Evolutionary conservation across 2,113 vertebrate species (phyloP), one percentile per base, ranked within the genome.

Genomic region (Paramormyrops kingsleyae): DNA sequence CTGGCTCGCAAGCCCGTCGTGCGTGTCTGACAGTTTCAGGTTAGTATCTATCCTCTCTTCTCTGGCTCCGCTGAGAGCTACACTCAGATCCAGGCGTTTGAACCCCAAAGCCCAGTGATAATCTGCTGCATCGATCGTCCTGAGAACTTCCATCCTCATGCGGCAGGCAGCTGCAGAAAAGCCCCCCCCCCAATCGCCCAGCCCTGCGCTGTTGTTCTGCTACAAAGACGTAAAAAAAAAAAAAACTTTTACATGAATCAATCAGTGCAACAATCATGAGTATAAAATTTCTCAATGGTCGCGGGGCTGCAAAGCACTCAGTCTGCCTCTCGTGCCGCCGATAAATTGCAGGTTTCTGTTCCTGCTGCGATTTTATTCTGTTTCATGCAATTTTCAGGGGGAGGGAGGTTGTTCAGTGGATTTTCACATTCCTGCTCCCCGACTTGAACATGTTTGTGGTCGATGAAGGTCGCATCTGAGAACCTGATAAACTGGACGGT

Each of bases 81-180:
- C 90, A 90, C 93, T 92, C 91, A 96, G 95, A 96, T 96, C 95
- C 95, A 95, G 94, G 95, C 94, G 93, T 96, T 95, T 96, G 95
- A 96, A 95, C 95, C 94, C 95, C 94, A 96, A 96, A 96, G 95
- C 95, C 94, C 77, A 88, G 92, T 91, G 93, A 93, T 96, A 96
- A 96, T 96, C 95, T 95, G 92, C 91, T 66, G 91, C 95, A 96
- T 96, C 95, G 96, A 96, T 96, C 94, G 93, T 94, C 95, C 95
- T 96, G 96, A 96, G 96, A 96, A 96, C 95, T 96, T 96, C 93
- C 93, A 94, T 93, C 94, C 92, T 91, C 92, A 94, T 95, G 91
- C 95, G 95, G 95, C 93, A 92, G 93, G 95, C 91, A 90, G 70
- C 89, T 90, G 52, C 90, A 35, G 66, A 44, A 74, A 92, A 91